Evolutionary conservation across 2,888 invertebrate genomes (phyloP).

Genomic region (Anodontia alba): DNA sequence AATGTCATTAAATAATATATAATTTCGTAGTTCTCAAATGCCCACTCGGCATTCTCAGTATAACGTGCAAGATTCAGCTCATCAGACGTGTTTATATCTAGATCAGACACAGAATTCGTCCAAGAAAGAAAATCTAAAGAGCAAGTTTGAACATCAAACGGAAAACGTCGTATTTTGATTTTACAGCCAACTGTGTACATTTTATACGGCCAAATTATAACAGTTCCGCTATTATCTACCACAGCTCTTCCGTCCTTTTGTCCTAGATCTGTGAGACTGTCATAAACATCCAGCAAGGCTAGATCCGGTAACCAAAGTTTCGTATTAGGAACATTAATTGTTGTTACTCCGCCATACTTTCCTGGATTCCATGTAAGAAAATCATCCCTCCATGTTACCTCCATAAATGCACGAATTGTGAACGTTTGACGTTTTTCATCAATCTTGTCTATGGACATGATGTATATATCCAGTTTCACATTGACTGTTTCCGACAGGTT

Average conservation of each 20-base stretch:
- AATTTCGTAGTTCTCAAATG: background rate
- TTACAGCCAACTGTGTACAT: constrained; percentile 5
- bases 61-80: background rate
- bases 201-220: background rate
- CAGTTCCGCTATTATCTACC: background rate
- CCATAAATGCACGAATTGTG: background rate
- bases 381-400: background rate
- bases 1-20: background rate
- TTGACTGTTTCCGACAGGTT: background rate
- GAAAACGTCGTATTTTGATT: background rate
- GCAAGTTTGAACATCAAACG: background rate
- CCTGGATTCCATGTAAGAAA: background rate
- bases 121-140: background rate
- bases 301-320: constrained; percentile 4
- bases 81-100: background rate
- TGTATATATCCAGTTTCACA: background rate
- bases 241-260: background rate
- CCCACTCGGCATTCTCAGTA: background rate
- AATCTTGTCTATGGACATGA: background rate
- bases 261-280: background rate
- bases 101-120: background rate
- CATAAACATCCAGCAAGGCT: background rate
- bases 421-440: background rate
- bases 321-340: background rate
- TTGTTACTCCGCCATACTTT: background rate